Evolutionary conservation across 2,888 invertebrate species (phyloP).

Genomic region (Acrocera orbiculus): DNA sequence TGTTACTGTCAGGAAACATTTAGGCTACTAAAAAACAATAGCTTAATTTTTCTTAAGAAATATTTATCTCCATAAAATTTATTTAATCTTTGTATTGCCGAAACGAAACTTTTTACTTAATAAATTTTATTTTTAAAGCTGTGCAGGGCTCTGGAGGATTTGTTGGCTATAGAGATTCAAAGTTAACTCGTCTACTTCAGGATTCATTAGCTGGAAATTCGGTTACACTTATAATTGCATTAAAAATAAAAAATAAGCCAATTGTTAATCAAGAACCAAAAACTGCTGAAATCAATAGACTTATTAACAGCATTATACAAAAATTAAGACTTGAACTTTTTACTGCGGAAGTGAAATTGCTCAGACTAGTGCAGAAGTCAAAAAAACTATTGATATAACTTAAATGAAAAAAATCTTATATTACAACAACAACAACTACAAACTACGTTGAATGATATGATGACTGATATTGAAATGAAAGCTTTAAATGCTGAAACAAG

Average conservation of each 20-base stretch:
- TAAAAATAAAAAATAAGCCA: conserved; percentile 78
- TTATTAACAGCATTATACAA: conserved; percentile 58
- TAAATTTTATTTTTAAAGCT: conserved; percentile 10
- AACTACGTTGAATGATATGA: conserved; percentile 46
- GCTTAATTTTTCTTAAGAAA: too few species aligned
- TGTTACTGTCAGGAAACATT: too few species aligned
- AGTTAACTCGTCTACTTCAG: conserved; percentile 77
- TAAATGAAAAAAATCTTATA: conserved; percentile 41
- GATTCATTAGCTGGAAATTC: conserved; percentile 92
- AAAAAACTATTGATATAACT: conserved; percentile 9
- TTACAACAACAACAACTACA: conserved; percentile 50
- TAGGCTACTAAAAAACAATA: too few species aligned
- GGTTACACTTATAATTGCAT: conserved; percentile 82
- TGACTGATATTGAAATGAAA: conserved; percentile 51
- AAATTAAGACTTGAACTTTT: conserved; percentile 47
- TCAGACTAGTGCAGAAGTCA: conserved; percentile 1
- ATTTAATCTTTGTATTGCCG: too few species aligned
- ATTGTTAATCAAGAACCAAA: conserved; percentile 70
- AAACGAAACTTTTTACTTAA: not conserved
- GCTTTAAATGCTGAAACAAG: conserved; percentile 49
- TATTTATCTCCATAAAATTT: too few species aligned
- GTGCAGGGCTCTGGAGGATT: conserved; percentile 39
- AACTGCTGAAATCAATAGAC: conserved; percentile 52
- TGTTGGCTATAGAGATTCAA: conserved; percentile 83
- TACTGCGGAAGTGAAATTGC: too few species aligned